phyloP scores from a whole-genome alignment of 1,140 invertebrate genomes.

The Vanessa atalanta region DNA sequence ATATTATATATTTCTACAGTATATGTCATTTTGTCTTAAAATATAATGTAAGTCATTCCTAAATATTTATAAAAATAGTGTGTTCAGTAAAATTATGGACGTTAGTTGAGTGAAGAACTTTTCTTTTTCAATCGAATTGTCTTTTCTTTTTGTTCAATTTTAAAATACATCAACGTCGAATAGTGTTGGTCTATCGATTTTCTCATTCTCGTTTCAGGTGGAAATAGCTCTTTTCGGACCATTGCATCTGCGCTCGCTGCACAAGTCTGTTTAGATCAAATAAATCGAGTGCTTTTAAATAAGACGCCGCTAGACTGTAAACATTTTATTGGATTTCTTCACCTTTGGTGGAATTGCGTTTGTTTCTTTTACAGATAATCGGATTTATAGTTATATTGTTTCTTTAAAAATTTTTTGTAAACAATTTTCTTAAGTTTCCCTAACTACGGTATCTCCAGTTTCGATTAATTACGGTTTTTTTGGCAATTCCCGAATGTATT shows the following conservation, averaged over 20 bases:
- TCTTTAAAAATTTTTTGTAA: background rate
- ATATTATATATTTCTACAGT: slow-evolving; percentile 8
- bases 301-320: slow-evolving; percentile 48
- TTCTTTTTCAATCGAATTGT: slow-evolving; percentile 1
- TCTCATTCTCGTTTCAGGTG: slow-evolving; percentile 53
- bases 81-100: too few species aligned
- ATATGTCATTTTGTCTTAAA: background rate
- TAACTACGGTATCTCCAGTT: too few species aligned
- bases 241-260: slow-evolving; percentile 56
- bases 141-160: slow-evolving; percentile 22
- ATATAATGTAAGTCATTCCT: too few species aligned
- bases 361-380: slow-evolving; percentile 21
- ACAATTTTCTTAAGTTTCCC: background rate
- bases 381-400: slow-evolving; percentile 3
- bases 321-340: slow-evolving; percentile 56
- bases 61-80: too few species aligned
- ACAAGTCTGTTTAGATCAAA: slow-evolving; percentile 56
- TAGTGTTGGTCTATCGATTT: slow-evolving; percentile 46
- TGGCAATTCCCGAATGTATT: too few species aligned
- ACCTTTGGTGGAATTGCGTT: slow-evolving; percentile 8
- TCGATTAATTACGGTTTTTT: too few species aligned
- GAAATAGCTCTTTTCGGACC: slow-evolving; percentile 68
- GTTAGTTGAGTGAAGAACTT: too few species aligned
- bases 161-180: slow-evolving; percentile 29
- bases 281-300: slow-evolving; percentile 63